Base-by-base conservation (phyloP, 2,113 vertebrate genomes). In the Jacana jacana region DNA sequence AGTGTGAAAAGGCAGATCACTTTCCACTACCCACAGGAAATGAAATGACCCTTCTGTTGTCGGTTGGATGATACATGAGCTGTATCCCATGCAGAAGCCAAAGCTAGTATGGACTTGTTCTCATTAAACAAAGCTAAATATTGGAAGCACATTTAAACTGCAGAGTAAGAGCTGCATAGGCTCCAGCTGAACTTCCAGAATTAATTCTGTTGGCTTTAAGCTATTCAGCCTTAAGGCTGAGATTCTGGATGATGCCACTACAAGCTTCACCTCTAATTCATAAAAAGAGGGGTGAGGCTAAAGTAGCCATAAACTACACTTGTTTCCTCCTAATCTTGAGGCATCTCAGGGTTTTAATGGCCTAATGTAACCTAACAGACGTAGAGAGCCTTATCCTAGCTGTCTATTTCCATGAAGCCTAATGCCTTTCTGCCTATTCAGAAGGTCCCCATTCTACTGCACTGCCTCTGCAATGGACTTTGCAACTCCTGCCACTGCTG, bases 1-100 rank as follows among this genome's bases (percentile, higher is more conserved):
- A 94, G 72, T 78, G 92, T 84, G 92, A 92, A 88, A 95, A 91
- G 35, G 58, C 73, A 91, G 82, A 94, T 86, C 82, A 12, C 60
- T 95, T 93, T 60, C 79, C 85, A 83, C 51, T 58, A 58, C 60
- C n/a, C 54, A 73, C 35, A 96, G 88, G 86, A 95, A 93, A 86
- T 1, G 0, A 91, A 87, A 73, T 24, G 46, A 89, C 71, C 71
- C 63, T 55, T 91, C 75, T 88, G 79, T 27, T 93, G 75, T 89
- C 51, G 3, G 61, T 8, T 63, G 42, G 10, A 51, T 83, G 76
- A 89, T 70, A 88, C 20, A 3, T 28, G 85, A 95, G 44, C 88
- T 81, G 64, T 17, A 55, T 48, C 19, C 30, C 39, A 28, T 44
- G 68, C 71, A 86, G 85, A 70, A 86, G 40, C 58, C 55, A 86